phyloP scores from a whole-genome alignment of 2,797 vertebrate species.

The Lepilemur septentrionalis region DNA sequence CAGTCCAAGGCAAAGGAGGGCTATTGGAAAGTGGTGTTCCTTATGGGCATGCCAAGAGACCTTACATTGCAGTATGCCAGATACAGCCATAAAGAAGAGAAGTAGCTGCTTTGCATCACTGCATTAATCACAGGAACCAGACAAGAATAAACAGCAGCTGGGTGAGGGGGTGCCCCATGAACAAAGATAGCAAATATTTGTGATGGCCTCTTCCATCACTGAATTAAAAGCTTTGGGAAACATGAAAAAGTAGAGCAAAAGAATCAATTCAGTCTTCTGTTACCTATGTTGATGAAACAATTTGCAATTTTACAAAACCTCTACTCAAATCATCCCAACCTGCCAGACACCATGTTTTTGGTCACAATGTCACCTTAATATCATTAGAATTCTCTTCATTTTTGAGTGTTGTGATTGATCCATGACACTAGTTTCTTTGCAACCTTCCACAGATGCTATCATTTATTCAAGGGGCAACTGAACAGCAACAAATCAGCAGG shows the following conservation, averaged over 20 bases:
- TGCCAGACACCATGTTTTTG: neutral
- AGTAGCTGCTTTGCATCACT: neutral
- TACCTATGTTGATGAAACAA: neutral
- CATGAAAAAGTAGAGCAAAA: neutral
- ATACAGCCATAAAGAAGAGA: conserved; percentile 8
- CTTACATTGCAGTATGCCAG: neutral
- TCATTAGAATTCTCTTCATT: neutral
- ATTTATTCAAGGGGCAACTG: neutral
- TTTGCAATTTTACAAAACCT: neutral
- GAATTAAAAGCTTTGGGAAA: neutral
- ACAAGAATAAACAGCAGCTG: neutral
- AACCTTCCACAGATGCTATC: neutral
- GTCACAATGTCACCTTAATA: neutral
- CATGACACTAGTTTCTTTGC: neutral
- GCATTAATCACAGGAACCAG: conserved; percentile 34
- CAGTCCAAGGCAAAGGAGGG: conserved; percentile 48
- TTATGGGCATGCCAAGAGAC: conserved; percentile 29
- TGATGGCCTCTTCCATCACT: neutral
- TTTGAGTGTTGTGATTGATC: neutral
- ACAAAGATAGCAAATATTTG: neutral
- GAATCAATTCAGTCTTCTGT: neutral
- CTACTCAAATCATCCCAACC: neutral
- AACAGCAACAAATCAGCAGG: neutral
- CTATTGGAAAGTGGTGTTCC: conserved; percentile 45
- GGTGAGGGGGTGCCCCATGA: neutral